Percentiles rank a stretch among this genome's conserved stretches.
Evolutionary conservation across 1,140 invertebrate species (phyloP).

Genomic region (Myzus persicae): DNA sequence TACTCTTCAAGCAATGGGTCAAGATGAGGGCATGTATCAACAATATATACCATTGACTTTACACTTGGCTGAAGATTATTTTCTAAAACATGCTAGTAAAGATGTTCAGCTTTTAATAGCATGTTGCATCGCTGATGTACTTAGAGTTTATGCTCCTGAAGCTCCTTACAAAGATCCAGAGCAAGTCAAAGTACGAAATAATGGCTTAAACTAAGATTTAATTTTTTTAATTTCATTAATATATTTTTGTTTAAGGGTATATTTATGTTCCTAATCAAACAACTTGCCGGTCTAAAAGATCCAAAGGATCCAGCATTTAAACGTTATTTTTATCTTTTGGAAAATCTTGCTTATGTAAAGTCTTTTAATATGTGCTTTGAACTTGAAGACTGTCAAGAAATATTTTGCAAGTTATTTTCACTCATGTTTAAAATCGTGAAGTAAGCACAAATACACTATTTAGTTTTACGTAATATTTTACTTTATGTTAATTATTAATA

Average conservation of each 20-base stretch:
- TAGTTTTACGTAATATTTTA: conserved; percentile 1
- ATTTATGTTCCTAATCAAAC: conserved; percentile 95
- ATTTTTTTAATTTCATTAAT: background rate
- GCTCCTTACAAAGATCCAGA: conserved; percentile 96
- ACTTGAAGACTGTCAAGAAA: conserved; percentile 95
- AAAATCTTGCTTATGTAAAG: conserved; percentile 97
- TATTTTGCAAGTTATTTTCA: conserved; percentile 91
- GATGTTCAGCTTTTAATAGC: conserved; percentile 95
- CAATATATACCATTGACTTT: conserved; percentile 93
- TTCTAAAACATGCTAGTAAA: conserved; percentile 86
- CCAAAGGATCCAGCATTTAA: conserved; percentile 98
- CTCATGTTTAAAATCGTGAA: conserved; percentile 97
- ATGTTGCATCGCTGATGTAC: conserved; percentile 96
- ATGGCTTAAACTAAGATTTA: conserved; percentile 42
- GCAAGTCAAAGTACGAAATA: conserved; percentile 77
- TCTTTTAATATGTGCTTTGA: conserved; percentile 99
- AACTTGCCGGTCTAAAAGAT: conserved; percentile 91
- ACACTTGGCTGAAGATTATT: conserved; percentile 91
- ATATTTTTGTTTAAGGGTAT: conserved; percentile 73
- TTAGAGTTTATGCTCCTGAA: conserved; percentile 97
- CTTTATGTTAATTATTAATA: background rate
- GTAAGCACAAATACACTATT: conserved; percentile 69
- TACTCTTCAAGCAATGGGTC: conserved; percentile 94
- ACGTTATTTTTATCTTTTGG: conserved; percentile 93
- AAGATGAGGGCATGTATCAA: conserved; percentile 91